Evolutionary conservation across 2,113 vertebrate genomes (phyloP).

Genomic region (Dipodomys stephensi): DNA sequence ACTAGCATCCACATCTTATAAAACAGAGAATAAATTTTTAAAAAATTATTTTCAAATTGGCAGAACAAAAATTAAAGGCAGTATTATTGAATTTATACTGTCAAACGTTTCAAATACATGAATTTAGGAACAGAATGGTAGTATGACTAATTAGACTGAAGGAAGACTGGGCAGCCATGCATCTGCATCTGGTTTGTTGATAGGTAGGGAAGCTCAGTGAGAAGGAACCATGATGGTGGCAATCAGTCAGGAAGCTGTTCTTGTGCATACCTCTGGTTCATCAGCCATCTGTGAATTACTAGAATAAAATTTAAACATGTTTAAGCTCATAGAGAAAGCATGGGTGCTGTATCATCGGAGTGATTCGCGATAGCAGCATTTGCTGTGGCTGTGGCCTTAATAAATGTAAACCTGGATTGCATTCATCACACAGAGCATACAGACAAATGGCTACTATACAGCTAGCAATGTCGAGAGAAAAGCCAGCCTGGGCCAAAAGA

Average conservation of each 20-base stretch:
- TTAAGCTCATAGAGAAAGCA: too few relatives aligned
- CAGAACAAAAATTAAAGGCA: not conserved
- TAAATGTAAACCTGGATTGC: not conserved
- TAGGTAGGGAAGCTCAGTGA: too few relatives aligned
- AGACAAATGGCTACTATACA: not conserved
- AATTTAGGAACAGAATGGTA: not conserved
- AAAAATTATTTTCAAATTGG: not conserved
- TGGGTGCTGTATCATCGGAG: too few relatives aligned
- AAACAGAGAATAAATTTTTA: not conserved
- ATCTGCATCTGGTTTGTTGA: not conserved
- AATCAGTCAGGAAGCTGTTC: too few relatives aligned
- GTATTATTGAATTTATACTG: not conserved
- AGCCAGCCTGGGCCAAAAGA: not conserved
- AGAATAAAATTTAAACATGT: too few relatives aligned
- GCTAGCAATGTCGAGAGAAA: not conserved
- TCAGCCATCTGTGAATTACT: too few relatives aligned
- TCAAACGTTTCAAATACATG: not conserved
- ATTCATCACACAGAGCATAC: not conserved
- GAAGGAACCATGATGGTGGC: too few relatives aligned
- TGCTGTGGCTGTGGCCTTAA: not conserved
- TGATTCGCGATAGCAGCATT: too few relatives aligned
- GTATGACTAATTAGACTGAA: not conserved
- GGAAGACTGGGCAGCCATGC: not conserved
- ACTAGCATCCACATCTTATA: not conserved
- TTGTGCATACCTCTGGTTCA: too few relatives aligned